Evolutionary conservation across 2,797 vertebrate genomes (phyloP).

Genomic region (Emydoidea blandingii): DNA sequence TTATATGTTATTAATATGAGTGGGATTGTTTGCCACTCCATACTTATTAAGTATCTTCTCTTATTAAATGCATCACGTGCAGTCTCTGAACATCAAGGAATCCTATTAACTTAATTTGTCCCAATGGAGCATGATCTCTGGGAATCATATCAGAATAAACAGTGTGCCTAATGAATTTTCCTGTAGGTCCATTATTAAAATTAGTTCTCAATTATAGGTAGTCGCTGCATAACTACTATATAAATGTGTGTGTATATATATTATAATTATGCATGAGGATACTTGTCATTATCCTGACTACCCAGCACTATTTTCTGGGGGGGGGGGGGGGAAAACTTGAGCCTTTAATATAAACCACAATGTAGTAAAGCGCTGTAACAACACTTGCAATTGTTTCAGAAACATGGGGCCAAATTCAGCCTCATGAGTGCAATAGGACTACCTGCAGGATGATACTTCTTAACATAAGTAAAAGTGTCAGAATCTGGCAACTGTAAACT

Average conservation of each 20-base stretch:
- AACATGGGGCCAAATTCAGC: not conserved
- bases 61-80: not conserved
- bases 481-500: not conserved
- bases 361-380: not conserved
- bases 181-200: conserved; percentile 48
- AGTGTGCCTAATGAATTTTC: conserved; percentile 56
- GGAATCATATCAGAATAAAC: conserved; percentile 49
- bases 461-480: not conserved
- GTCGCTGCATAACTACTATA: conserved; percentile 6
- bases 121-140: not conserved
- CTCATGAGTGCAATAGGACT: not conserved
- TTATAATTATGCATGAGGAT: conserved; percentile 8
- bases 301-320: not conserved
- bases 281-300: not conserved
- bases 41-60: not conserved
- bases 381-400: not conserved
- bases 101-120: conserved; percentile 31
- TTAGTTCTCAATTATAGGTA: conserved; percentile 53
- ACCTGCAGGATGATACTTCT: not conserved
- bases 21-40: not conserved
- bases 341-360: not conserved
- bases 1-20: not conserved
- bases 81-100: conserved; percentile 3
- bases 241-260: not conserved
- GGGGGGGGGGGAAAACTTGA: not conserved